Base-by-base conservation (phyloP, 2,113 vertebrate genomes). In the Podocnemis expansa region DNA sequence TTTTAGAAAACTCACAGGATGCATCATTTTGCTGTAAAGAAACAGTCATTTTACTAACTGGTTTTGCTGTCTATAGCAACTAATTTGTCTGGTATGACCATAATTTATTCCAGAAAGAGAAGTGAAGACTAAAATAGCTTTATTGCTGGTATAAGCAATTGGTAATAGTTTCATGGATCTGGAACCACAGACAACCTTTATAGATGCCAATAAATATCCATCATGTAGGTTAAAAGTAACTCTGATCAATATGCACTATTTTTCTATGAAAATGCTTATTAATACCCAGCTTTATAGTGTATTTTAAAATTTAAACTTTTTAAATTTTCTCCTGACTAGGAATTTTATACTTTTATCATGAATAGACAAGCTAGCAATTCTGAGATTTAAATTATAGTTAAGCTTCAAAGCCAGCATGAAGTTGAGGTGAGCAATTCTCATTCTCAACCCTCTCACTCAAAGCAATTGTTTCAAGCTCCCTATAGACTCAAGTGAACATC, bases 141-240 rank as follows among this genome's bases (percentile, higher is more conserved):
- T 52, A 10, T 1, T 82, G 17, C 27, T 78, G 84, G 73, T 6
- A 67, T 25, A n/a, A 43, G 38, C 49, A 86, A 24, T 6, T 43
- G 10, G n/a, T 89, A 89, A 38, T 38, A 4, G 14, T 76, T 91
- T 88, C 70, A 87, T 38, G 75, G 24, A 22, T 76, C 38, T 76
- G 21, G 43, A 87, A 19, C 29, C 45, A 45, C 3, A 19, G 51
- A 25, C 11, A 84, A 80, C 43, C 41, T 67, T 60, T 9, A 52
- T 0, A 0, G 60, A 76, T 38, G 21, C 7, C 27, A 54, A 80
- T 87, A 86, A n/a, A 7, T 3, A 82, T 58, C 45, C 10, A 22
- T 1, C 0, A 0, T 21, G 3, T 16, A 55, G n/a, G 41, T 83
- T 38, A 82, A 55, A 82, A 9, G 6, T 5, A 73, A 3, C 2